Evolutionary conservation across 1,140 invertebrate species (phyloP), one percentile per base, ranked within the genome.

Genomic region (Melitaea cinxia): DNA sequence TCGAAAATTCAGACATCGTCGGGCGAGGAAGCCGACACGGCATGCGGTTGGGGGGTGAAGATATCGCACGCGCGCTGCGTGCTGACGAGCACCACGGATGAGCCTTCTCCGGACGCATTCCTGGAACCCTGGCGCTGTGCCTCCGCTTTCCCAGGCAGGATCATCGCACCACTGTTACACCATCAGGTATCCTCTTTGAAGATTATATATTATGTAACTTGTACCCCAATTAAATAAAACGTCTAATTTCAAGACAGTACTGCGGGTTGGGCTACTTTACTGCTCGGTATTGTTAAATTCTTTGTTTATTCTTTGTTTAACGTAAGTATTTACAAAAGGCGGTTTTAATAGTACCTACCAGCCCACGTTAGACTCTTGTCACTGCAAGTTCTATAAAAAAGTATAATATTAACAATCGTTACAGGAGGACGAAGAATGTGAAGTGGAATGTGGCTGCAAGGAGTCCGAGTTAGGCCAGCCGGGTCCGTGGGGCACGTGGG

Each of bases 71-170:
- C 81, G 24, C 71, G 83, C 14, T 88, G 85, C 59, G 82, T 83
- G 60, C 74, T 85, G 37, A 65, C 75, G 4, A 65, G 70, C 50
- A 55, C 68, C 1, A 73, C 67, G 1, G 83, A 82, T 35, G 82
- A 81, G 30, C 72, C 72, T 5, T 39, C 65, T 5, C 30, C 71
- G 5, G 85, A 81, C 3, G 76, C 78, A 6, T 80, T 70, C 54
- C 66, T 87, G 59, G 72, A 83, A 55, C 84, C 83, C 10, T 89
- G 84, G 86, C 78, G 85, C 37, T 88, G 85, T 72, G 82, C 83
- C 26, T 26, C 77, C 21, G 81, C 80, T 1, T 69, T 88, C 39
- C 85, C 85, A 4, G 85, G 85, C 4, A 65, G 85, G 23, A 88
- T 88, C 49, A 75, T 83, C 2, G 75, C 82, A 6, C 83, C 85